Conservation (phyloP, 2,797 vertebrate genomes). For the Myoxocephalus aenaeus region DNA sequence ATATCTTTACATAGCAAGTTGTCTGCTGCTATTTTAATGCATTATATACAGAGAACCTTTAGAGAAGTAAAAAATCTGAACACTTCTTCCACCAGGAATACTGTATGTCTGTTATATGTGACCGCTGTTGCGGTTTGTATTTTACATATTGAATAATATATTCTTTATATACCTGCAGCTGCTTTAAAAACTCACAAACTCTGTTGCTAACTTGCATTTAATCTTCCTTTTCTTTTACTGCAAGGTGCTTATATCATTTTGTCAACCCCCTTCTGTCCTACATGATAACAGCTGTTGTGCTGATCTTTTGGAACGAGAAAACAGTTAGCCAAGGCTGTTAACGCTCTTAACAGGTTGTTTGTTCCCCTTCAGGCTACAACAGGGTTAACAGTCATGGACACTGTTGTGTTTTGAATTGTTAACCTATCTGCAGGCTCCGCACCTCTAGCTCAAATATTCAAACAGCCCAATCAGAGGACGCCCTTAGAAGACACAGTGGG, state of each 20-base stretch:
- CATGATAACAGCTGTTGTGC: slow-evolving; percentile 2
- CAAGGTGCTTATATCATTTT: background rate
- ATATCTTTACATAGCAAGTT: background rate
- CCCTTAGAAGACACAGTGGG: slow-evolving; percentile 8
- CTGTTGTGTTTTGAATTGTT: slow-evolving; percentile 35
- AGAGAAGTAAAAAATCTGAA: background rate
- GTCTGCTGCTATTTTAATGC: background rate
- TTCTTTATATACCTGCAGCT: background rate
- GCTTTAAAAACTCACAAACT: background rate
- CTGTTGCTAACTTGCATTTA: background rate
- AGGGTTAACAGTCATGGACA: slow-evolving; percentile 36
- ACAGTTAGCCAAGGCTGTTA: background rate
- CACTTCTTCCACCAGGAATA: background rate
- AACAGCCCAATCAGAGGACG: slow-evolving; percentile 63
- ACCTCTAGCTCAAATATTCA: slow-evolving; percentile 53
- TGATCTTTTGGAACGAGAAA: background rate
- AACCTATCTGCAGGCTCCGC: slow-evolving; percentile 44
- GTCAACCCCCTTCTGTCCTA: background rate
- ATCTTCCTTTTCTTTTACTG: background rate
- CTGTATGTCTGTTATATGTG: background rate
- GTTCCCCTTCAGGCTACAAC: slow-evolving; percentile 32
- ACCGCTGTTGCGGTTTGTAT: background rate
- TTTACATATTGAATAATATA: background rate
- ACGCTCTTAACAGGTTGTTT: slow-evolving; percentile 4
- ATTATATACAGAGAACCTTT: background rate